phyloP scores from a whole-genome alignment of 2,797 vertebrate genomes.

The Sebastes iracundus region DNA sequence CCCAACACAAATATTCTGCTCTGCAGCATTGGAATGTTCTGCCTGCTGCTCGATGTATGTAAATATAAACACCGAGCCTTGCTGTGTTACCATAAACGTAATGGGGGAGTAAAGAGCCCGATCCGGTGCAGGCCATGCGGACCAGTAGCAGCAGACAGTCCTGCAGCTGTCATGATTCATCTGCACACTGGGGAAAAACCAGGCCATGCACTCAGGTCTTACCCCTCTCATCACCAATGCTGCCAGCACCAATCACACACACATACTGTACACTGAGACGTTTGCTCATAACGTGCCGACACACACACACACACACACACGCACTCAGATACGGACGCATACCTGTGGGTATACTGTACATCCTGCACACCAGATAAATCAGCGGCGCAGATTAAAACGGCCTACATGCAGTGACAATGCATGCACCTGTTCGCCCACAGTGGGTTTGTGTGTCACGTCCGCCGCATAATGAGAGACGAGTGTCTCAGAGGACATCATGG shows the following conservation, averaged over 20 bases:
- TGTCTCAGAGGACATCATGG: conserved; percentile 39
- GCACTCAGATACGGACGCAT: conserved; percentile 25
- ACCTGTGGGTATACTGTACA: conserved; percentile 15
- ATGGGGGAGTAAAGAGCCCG: conserved; percentile 46
- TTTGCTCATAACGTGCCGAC: conserved; percentile 62
- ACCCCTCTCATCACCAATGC: conserved; percentile 54
- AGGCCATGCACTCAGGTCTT: conserved; percentile 65
- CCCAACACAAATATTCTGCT: conserved; percentile 35
- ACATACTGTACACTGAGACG: conserved; percentile 56
- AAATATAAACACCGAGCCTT: conserved; percentile 69
- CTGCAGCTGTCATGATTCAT: conserved; percentile 82
- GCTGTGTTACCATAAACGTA: conserved; percentile 71
- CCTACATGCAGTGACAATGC: conserved; percentile 3
- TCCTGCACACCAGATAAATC: conserved; percentile 7
- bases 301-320: conserved; percentile 2
- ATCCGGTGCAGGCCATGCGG: conserved; percentile 49
- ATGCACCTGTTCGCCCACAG: conserved; percentile 32
- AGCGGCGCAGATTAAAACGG: background rate
- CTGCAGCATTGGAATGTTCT: conserved; percentile 50
- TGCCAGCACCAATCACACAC: conserved; percentile 69
- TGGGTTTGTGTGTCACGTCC: conserved; percentile 21
- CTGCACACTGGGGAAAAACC: conserved; percentile 65
- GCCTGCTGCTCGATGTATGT: conserved; percentile 61
- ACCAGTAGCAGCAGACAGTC: conserved; percentile 71
- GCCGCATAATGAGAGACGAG: conserved; percentile 23